Percentiles rank a stretch among this genome's conserved stretches.
These are phyloP conservation scores for Mus minutoides DNA, from an alignment of 2,797 vertebrate species.

Conservation along the genomic window DNA sequence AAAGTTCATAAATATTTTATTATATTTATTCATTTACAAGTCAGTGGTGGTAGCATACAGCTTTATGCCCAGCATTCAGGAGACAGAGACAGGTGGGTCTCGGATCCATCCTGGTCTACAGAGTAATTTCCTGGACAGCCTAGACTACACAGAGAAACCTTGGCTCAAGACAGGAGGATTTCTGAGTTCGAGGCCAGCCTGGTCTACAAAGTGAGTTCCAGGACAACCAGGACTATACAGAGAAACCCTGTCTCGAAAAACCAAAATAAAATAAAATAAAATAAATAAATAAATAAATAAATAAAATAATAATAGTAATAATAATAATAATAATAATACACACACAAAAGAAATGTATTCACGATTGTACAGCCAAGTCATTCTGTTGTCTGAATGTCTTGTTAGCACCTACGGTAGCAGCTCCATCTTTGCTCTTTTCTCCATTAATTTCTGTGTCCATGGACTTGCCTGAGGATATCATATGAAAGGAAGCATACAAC, in stretches of 20 bases:
- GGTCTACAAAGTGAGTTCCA: too few relatives aligned
- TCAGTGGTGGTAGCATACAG: accelerated
- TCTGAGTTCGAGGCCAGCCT: too few relatives aligned
- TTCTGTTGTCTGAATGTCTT: background rate
- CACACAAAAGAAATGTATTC: background rate
- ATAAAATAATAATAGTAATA: background rate
- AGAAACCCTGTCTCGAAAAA: too few relatives aligned
- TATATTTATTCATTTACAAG: background rate
- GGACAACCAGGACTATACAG: too few relatives aligned
- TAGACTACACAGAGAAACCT: background rate
- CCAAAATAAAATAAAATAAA: too few relatives aligned
- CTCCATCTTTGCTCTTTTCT: too few relatives aligned
- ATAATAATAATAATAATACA: background rate
- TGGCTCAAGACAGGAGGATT: too few relatives aligned
- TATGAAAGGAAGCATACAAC: background rate
- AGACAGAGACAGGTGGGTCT: background rate
- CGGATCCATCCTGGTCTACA: background rate
- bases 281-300: too few relatives aligned
- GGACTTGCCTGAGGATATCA: background rate
- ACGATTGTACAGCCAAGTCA: too few relatives aligned
- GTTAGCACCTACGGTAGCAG: background rate
- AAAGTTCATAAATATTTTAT: background rate
- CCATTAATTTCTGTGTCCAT: background rate
- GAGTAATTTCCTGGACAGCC: background rate
- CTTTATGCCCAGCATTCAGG: background rate